Conservation (phyloP, 1,140 invertebrate species). For the Macrobrachium nipponense region DNA sequence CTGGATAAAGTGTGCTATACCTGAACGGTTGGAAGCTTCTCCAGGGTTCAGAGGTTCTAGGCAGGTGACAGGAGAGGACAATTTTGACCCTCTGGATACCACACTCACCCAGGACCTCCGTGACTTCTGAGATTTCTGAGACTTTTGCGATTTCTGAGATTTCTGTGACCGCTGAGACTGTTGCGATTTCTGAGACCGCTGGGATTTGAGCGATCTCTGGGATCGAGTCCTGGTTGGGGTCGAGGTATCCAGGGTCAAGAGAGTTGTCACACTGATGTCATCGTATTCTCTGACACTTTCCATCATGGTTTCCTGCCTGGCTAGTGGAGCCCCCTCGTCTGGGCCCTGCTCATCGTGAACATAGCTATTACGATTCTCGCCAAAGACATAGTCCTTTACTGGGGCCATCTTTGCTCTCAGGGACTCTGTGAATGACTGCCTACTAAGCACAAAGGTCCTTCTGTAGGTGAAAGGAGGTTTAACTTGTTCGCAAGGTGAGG, state of each 20-base stretch:
- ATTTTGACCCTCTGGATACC: background rate
- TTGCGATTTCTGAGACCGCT: background rate
- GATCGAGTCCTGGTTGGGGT: slow-evolving; percentile 15
- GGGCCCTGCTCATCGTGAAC: slow-evolving; percentile 67
- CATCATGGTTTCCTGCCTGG: slow-evolving; percentile 64
- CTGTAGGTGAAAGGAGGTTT: too few species aligned
- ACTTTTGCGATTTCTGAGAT: slow-evolving; percentile 7
- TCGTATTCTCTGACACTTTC: slow-evolving; percentile 74
- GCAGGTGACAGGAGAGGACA: slow-evolving; percentile 16
- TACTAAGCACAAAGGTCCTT: too few species aligned
- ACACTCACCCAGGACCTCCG: slow-evolving; percentile 39
- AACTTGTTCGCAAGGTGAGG: too few species aligned
- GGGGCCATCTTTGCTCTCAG: background rate
- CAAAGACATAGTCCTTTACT: background rate
- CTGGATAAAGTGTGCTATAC: background rate
- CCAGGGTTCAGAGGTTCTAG: slow-evolving; percentile 14
- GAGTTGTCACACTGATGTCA: slow-evolving; percentile 75
- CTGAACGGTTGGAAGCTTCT: background rate
- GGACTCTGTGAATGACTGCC: too few species aligned
- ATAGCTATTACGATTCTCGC: background rate
- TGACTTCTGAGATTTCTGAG: slow-evolving; percentile 3
- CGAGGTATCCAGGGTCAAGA: slow-evolving; percentile 19
- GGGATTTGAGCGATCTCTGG: slow-evolving; percentile 11
- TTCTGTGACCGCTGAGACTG: slow-evolving; percentile 10
- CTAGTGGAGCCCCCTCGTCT: slow-evolving; percentile 74